These are phyloP conservation scores for Pogonognathellus flavescens DNA, from an alignment of 1,140 invertebrate genomes.

Conservation along the genomic window DNA sequence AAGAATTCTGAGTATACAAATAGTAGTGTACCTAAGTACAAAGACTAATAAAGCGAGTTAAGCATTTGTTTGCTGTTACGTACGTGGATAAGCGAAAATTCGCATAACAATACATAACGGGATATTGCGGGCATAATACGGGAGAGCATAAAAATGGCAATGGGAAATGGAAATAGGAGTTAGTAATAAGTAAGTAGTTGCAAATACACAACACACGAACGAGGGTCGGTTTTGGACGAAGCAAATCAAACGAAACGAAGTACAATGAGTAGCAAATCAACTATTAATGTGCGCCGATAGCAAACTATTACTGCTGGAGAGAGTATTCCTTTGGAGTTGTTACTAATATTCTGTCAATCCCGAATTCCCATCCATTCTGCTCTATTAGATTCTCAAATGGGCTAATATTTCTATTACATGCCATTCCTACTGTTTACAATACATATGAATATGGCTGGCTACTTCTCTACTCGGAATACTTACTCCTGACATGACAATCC, in stretches of 20 bases:
- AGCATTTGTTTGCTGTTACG: no score
- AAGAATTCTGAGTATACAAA: no score
- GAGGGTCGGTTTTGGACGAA: no score
- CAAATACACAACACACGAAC: no score
- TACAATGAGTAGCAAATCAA: conserved; percentile 15
- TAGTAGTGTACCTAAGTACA: no score
- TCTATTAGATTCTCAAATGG: conserved; percentile 14
- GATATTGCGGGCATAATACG: not conserved
- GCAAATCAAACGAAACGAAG: not conserved
- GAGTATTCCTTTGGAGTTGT: not conserved
- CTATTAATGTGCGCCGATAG: conserved; percentile 33
- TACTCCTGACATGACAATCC: conserved; percentile 11
- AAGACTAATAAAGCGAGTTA: no score
- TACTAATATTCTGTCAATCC: conserved; percentile 17
- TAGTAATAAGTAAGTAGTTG: not conserved
- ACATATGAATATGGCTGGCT: not conserved
- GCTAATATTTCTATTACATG: not conserved
- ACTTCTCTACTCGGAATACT: no score
- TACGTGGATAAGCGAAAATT: no score
- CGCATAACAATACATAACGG: no score
- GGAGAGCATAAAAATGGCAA: not conserved
- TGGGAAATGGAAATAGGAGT: not conserved
- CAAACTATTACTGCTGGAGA: conserved; percentile 9
- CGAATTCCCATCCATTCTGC: not conserved
- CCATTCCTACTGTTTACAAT: not conserved